Conservation (phyloP, 2,888 invertebrate species). For the Drosophila sordidula region DNA sequence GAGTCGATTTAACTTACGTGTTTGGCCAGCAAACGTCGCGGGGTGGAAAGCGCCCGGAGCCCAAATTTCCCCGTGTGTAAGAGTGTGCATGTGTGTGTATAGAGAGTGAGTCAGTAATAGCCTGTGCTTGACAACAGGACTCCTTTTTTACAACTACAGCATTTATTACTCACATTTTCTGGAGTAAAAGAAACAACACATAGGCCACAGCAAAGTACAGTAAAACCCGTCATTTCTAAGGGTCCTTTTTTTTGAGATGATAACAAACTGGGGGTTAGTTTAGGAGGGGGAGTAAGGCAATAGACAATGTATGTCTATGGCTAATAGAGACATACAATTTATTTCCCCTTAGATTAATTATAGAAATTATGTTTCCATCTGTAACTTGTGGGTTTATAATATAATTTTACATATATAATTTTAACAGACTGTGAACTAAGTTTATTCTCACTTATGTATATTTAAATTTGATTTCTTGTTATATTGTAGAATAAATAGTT, state of each 20-base stretch:
- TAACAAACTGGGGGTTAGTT: not conserved
- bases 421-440: too few species aligned
- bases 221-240: slow-evolving; percentile 50
- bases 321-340: not conserved
- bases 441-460: too few species aligned
- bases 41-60: slow-evolving; percentile 73
- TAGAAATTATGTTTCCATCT: not conserved
- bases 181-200: slow-evolving; percentile 17
- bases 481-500: too few species aligned
- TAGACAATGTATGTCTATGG: not conserved
- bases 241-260: not conserved
- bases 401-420: too few species aligned
- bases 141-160: slow-evolving; percentile 23
- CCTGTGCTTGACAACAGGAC: slow-evolving; percentile 52
- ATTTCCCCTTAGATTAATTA: not conserved
- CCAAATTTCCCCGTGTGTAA: slow-evolving; percentile 7
- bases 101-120: slow-evolving; percentile 40
- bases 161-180: slow-evolving; percentile 42
- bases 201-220: slow-evolving; percentile 60
- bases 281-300: not conserved
- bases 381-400: not conserved
- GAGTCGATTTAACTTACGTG: slow-evolving; percentile 68
- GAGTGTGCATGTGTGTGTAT: slow-evolving; percentile 13
- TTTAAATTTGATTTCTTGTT: too few species aligned
- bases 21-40: slow-evolving; percentile 74